Percentiles rank a stretch among this genome's conserved stretches.
phyloP scores from a whole-genome alignment of 2,113 vertebrate genomes.

The Silurus glanis region DNA sequence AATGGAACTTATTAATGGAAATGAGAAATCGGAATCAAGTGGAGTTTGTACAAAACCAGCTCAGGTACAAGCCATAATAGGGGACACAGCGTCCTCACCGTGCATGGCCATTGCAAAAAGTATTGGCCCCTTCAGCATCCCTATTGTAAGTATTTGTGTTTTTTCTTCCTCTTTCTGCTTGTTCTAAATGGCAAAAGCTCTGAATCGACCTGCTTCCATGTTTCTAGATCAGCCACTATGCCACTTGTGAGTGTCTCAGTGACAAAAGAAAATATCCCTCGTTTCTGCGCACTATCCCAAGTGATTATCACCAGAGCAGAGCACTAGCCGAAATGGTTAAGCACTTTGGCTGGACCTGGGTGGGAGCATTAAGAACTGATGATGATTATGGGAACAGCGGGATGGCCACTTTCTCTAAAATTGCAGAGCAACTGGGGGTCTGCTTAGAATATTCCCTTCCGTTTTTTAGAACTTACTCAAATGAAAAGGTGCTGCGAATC shows the following conservation, averaged over 20 bases:
- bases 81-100: conserved; percentile 2
- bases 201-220: neutral
- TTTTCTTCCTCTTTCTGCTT: no score
- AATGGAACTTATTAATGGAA: conserved; percentile 64
- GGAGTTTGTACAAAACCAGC: conserved; percentile 58
- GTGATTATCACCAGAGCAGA: conserved; percentile 69
- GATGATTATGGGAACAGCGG: conserved; percentile 64
- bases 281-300: conserved; percentile 68
- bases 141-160: conserved; percentile 63
- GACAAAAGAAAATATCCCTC: conserved; percentile 57
- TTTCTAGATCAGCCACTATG: conserved; percentile 59
- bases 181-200: conserved; percentile 40
- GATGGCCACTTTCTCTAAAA: conserved; percentile 63
- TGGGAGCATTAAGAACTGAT: conserved; percentile 57
- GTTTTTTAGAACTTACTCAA: conserved; percentile 63
- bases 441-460: conserved; percentile 61
- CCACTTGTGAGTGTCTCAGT: conserved; percentile 58
- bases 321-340: conserved; percentile 65
- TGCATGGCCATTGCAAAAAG: conserved; percentile 26
- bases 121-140: conserved; percentile 68
- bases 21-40: conserved; percentile 43
- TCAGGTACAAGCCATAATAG: conserved; percentile 55
- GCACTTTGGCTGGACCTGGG: conserved; percentile 64
- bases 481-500: conserved; percentile 49
- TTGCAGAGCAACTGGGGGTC: conserved; percentile 57